Evolutionary conservation across 1,140 invertebrate genomes (phyloP), one percentile per base, ranked within the genome.

Genomic region (Diachasma alloeum): DNA sequence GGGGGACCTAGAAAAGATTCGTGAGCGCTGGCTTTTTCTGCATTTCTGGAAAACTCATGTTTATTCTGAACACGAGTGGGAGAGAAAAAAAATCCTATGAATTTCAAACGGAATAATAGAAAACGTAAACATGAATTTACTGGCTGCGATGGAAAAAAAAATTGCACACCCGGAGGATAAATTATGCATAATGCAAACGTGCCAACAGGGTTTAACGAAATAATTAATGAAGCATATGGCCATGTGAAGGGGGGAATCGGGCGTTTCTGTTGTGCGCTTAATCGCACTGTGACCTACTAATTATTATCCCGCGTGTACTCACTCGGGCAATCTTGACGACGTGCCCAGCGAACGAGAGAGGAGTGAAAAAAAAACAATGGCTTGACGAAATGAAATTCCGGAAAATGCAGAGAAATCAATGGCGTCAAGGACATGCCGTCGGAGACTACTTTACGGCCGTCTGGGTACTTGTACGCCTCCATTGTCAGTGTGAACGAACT

Each of bases 231-330:
- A 59, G 17, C 53, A 26, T 59, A 59, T 22, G 59, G 26, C 36
- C 48, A 17, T 56, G 53, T 26, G 48, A n/a, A n/a, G 48, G 11
- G 19, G 59, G 59, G 59, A 26, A 63, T 63, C 24, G 22, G 59
- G 26, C 59, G 24, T 63, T 83, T 83, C 74, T 77, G 79, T 83
- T 83, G 82, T 31, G 59, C 73, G 75, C 80, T 83, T 83, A 83
- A 83, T 83, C 76, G 79, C 56, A 73, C 39, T 36, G 68, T 80
- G 81, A 69, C 81, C 82, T 83, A 83, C 69, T 83, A 83, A 83
- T 83, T 83, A 82, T 79, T 69, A 70, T 69, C 74, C 74, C 74
- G 66, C 19, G 66, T 70, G n/a, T 37, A 39, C 15, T 69, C 26
- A n/a, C 53, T 22, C 53, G 1, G 53, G 8, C 59, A 63, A 63